Evolutionary conservation across 2,888 invertebrate species (phyloP).

Genomic region (Psylliodes chrysocephalus): DNA sequence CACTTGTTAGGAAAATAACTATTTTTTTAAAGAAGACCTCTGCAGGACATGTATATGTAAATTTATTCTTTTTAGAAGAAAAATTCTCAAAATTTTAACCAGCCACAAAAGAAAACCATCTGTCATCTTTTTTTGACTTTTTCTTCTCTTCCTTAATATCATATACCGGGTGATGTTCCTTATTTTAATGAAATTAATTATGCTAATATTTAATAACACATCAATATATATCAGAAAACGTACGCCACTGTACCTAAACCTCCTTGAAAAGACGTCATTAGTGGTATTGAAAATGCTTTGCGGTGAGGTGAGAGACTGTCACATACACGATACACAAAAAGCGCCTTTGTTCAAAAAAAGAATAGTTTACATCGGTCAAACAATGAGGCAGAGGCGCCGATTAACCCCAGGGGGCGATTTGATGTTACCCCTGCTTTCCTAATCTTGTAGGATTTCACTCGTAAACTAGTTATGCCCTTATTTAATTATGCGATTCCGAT

Average conservation of each 20-base stretch:
- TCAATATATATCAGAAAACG: no score
- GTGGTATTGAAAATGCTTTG: conserved; percentile 58
- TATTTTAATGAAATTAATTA: no score
- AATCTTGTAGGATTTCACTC: conserved; percentile 43
- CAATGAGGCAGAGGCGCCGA: conserved; percentile 61
- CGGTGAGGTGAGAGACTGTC: conserved; percentile 58
- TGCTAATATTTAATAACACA: no score
- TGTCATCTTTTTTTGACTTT: no score
- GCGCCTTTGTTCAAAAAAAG: conserved; percentile 55
- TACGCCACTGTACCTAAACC: conserved; percentile 44
- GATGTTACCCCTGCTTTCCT: conserved; percentile 45
- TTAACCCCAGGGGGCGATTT: conserved; percentile 58
- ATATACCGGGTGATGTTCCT: no score
- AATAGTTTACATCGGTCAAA: conserved; percentile 58
- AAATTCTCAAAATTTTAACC: no score
- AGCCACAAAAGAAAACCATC: no score
- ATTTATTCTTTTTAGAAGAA: no score
- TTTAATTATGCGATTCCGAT: conserved; percentile 48
- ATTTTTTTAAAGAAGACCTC: no score
- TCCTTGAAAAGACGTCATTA: conserved; percentile 57
- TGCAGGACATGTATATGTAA: no score
- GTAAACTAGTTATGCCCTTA: conserved; percentile 60
- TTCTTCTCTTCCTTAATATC: no score
- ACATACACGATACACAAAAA: conserved; percentile 57
- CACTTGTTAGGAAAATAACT: no score